Base-by-base conservation (phyloP, 2,113 vertebrate species). In the Phoxinus phoxinus region DNA sequence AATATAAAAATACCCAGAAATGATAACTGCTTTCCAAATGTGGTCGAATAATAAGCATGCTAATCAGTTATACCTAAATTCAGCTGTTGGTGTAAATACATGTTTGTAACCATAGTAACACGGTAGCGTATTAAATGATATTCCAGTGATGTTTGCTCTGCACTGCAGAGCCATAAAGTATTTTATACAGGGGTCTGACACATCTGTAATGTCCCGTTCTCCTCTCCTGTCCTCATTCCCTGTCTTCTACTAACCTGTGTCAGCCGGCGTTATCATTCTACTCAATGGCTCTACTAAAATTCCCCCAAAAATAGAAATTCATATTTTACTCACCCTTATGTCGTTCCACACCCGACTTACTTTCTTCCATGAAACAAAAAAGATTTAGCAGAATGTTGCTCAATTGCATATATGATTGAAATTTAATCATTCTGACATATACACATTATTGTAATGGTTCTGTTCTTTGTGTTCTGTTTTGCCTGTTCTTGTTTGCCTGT, bases 1-100 rank as follows among this genome's bases (percentile, higher is more conserved):
- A 56, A 78, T 35, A 78, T 15, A 41, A 79, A 59, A 59, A 59
- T n/a, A 59, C 76, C 35, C 12, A 41, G 12, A 79, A 59, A 59
- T 78, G 30, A 58, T 79, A 79, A 35, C 51, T 37, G 12, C 32
- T 59, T 59, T 25, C 32, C 48, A 25, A 78, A 78, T 37, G 32
- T 27, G n/a, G 7, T 27, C 15, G 8, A 63, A 63, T 63, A 7
- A 27, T 80, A 37, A 46, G 56, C 3, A 25, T 41, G 13, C 4
- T 25, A 79, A 59, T 78, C 75, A 56, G 51, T 41, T 59, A 56
- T 21, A 25, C 12, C 32, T 41, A n/a, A 61, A 27, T 61, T 61
- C 12, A 79, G 56, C 56, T 61, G 56, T 79, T 79, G 77, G 3
- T 37, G 1, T 41, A 61, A 79, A 61, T 41, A 59, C 41, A 44